Conservation (phyloP, 2,797 vertebrate species). For the Enteromius fasciolatus region DNA sequence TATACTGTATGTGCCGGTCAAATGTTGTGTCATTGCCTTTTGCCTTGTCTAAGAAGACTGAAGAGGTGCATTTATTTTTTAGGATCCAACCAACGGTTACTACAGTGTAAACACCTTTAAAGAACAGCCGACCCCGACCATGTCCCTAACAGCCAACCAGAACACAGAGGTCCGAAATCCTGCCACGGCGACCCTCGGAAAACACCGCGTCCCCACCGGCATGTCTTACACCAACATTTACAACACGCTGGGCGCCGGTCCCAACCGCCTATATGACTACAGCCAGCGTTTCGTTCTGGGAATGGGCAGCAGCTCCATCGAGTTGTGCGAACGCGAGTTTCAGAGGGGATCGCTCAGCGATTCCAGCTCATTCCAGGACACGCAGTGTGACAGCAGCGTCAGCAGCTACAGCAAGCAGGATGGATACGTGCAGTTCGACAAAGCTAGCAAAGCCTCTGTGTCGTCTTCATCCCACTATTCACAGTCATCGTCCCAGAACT, state of each 20-base stretch:
- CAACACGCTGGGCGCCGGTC: conserved; percentile 90
- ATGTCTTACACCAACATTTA: conserved; percentile 99
- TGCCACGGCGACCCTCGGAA: conserved; percentile 76
- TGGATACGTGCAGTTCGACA: conserved; percentile 96
- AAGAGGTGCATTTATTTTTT: background rate
- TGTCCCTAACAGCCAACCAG: conserved; percentile 85
- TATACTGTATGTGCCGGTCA: background rate
- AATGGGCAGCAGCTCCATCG: conserved; percentile 98
- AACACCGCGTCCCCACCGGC: conserved; percentile 94
- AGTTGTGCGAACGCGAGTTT: conserved; percentile 96
- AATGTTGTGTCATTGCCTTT: background rate
- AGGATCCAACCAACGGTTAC: conserved; percentile 98
- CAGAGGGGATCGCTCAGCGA: conserved; percentile 96
- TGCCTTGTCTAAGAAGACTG: background rate
- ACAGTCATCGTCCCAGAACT: conserved; percentile 97
- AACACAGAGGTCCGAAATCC: conserved; percentile 80
- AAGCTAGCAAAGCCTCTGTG: conserved; percentile 96
- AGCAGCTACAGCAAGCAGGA: conserved; percentile 98
- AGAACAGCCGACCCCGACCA: conserved; percentile 89
- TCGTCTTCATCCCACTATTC: conserved; percentile 97
- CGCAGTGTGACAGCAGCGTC: conserved; percentile 97
- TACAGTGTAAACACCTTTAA: conserved; percentile 98
- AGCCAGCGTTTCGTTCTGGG: conserved; percentile 96
- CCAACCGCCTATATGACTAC: conserved; percentile 97
- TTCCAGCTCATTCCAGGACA: conserved; percentile 98